A percentile compares a stretch with the other conserved stretches of the same genome.
Conservation (phyloP, 2,113 vertebrate genomes). For the Notothenia coriiceps region DNA sequence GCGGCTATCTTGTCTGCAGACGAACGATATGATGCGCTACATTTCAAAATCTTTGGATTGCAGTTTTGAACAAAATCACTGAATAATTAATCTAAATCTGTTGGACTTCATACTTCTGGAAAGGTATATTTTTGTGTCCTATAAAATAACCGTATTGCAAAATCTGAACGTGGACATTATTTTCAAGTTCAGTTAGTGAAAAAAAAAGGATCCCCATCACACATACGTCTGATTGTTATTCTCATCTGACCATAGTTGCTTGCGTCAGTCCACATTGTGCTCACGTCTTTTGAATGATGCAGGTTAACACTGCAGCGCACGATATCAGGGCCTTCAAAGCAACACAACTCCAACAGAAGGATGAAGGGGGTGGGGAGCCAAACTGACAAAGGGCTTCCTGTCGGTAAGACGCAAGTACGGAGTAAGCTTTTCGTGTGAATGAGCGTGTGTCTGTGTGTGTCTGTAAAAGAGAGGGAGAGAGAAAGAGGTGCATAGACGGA, state of each 20-base stretch:
- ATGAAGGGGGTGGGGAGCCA: neutral
- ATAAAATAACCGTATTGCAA: neutral
- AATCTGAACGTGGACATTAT: neutral
- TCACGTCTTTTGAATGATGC: conserved; percentile 50
- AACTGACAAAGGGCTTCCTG: conserved; percentile 67
- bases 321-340: conserved; percentile 65
- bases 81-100: neutral
- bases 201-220: conserved; percentile 5
- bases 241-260: conserved; percentile 30
- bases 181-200: neutral
- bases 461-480: conserved; percentile 6
- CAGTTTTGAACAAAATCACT: neutral
- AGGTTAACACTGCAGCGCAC: conserved; percentile 68
- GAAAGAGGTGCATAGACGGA: conserved; percentile 45
- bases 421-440: conserved; percentile 21
- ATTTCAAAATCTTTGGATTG: neutral
- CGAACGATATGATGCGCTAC: neutral
- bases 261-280: conserved; percentile 61
- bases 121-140: neutral
- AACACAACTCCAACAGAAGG: conserved; percentile 47
- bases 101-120: neutral
- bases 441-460: conserved; percentile 4
- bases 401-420: conserved; percentile 28
- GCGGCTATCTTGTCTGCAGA: neutral
- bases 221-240: conserved; percentile 9